These are phyloP conservation scores for Glossophaga mutica DNA, from an alignment of 2,797 vertebrate genomes.

Conservation along the genomic window DNA sequence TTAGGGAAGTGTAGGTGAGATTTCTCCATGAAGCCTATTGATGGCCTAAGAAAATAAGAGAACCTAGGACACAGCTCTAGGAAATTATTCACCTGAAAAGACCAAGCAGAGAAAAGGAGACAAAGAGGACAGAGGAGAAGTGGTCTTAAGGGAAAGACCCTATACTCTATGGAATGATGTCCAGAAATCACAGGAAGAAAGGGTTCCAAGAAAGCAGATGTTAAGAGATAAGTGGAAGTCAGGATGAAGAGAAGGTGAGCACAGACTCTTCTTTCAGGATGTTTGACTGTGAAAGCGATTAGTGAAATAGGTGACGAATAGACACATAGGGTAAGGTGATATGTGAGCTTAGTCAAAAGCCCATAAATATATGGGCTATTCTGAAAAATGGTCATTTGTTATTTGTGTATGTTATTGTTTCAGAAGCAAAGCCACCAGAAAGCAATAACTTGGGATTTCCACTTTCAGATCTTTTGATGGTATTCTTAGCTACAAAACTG, in stretches of 20 bases:
- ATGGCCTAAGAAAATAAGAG: neutral
- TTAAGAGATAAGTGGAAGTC: neutral
- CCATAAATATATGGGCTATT: neutral
- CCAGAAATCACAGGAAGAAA: neutral
- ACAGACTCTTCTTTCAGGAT: neutral
- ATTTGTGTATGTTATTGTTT: neutral
- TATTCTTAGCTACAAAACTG: neutral
- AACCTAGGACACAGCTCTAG: neutral
- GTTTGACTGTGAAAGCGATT: neutral
- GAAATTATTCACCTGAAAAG: neutral
- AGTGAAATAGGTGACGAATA: neutral
- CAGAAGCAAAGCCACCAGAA: neutral
- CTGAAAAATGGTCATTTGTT: neutral
- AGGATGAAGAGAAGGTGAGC: neutral
- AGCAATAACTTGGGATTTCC: neutral
- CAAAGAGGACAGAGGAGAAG: neutral
- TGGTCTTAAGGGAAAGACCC: neutral
- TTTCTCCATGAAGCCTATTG: rapidly evolving
- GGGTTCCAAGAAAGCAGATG: neutral
- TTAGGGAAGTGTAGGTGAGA: neutral
- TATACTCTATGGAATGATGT: neutral
- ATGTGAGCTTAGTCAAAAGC: neutral
- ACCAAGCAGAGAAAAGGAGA: neutral
- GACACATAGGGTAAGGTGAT: rapidly evolving
- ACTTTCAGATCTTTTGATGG: neutral